Evolutionary conservation across 2,888 invertebrate genomes (phyloP), one percentile per base, ranked within the genome.

Genomic region (Patella depressa): DNA sequence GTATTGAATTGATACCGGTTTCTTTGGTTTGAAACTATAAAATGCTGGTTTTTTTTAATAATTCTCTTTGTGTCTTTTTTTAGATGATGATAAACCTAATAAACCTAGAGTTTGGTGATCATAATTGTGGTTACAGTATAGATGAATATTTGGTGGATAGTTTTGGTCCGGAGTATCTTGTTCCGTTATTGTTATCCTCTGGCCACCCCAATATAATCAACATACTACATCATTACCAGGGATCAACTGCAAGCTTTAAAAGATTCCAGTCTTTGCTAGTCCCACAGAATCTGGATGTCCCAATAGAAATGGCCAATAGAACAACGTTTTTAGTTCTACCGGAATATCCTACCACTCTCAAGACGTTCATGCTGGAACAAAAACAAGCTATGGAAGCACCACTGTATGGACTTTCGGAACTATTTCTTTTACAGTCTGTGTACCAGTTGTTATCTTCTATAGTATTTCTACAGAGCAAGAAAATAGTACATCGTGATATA

Each of bases 401-500:
- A 1, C 24, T 71, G 24, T 73, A 77, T 57, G 84, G 78, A n/a
- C 55, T 82, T 11, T 76, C 69, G 17, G 54, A 80, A 29, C 74
- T 54, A 15, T 87, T 85, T 78, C 71, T 84, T 9, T 55, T 81
- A 7, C 80, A 81, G 14, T 53, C 82, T 14, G 55, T 87, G 14
- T 87, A 86, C 74, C 86, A 87, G 79, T 75, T 87, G 2, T 55
- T 85, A 2, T 82, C 83, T 29, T 82, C 82, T 3, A 65, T 87
- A 17, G 78, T 80, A 69, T 75, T 81, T 69, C 74, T 87, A 14
- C 80, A 79, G 45, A 73, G 81, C n/a, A 72, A 79, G 24, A 78
- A 82, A 45, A 78, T 85, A 15, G 82, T 81, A 9, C 85, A 86
- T 74, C 71, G 84, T n/a, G 83, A 85, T 77, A 84, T 87, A 45